These are phyloP conservation scores for Steatornis caripensis DNA, from an alignment of 2,113 vertebrate species.

Conservation along the genomic window DNA sequence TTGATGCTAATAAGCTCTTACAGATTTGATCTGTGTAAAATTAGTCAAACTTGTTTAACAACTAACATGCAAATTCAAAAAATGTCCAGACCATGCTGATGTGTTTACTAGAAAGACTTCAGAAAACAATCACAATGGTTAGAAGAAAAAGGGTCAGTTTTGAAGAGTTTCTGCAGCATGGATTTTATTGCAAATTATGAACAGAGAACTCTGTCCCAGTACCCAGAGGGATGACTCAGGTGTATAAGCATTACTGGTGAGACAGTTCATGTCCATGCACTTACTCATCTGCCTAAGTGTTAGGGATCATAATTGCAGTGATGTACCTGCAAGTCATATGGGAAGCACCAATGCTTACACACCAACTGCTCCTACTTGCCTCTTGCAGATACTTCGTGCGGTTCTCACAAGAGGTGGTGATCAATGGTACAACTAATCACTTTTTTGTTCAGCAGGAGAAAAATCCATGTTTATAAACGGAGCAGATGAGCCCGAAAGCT, in stretches of 20 bases:
- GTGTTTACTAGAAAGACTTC: background rate
- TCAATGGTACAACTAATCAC: background rate
- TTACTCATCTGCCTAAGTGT: slow-evolving; percentile 33
- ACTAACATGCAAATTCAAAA: background rate
- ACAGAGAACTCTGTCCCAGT: background rate
- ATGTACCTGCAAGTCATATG: slow-evolving; percentile 18
- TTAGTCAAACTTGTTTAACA: background rate
- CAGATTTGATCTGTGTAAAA: background rate
- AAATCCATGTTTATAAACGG: background rate
- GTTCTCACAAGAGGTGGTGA: background rate
- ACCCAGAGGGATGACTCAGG: slow-evolving; percentile 22
- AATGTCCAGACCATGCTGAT: background rate
- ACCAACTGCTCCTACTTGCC: background rate
- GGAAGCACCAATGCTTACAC: background rate
- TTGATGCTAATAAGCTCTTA: background rate
- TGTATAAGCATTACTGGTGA: slow-evolving; percentile 7
- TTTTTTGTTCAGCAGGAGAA: background rate
- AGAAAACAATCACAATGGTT: background rate
- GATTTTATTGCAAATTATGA: background rate
- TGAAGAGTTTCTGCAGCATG: background rate
- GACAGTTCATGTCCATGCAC: slow-evolving; percentile 24
- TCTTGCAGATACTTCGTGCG: background rate
- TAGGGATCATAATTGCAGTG: slow-evolving; percentile 35
- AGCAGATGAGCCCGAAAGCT: background rate
- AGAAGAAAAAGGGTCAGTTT: background rate